phyloP scores from a whole-genome alignment of 37 sponge, comb jelly and placozoan species.

The Chondrosia reniformis region DNA sequence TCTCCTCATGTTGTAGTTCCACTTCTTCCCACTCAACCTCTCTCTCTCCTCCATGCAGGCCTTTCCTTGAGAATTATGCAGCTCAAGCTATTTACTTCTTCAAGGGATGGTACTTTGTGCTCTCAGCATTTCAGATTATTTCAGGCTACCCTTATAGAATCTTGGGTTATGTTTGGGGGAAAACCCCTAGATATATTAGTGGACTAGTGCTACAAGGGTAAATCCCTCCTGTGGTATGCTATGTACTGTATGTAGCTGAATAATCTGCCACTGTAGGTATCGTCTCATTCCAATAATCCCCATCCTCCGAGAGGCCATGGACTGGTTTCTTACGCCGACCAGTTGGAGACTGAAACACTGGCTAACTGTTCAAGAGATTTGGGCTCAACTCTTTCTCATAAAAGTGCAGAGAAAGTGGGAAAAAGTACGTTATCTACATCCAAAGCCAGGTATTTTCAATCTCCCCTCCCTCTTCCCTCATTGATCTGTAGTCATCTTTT shows the following conservation, averaged over 20 bases:
- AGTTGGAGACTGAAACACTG: constrained; percentile 55
- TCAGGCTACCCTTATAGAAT: constrained; percentile 66
- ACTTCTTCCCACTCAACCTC: background rate
- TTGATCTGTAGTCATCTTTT: no score
- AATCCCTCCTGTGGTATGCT: background rate
- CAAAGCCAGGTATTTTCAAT: background rate
- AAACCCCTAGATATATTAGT: background rate
- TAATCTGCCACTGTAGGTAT: constrained; percentile 26
- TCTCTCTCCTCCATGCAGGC: constrained; percentile 25
- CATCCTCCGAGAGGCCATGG: constrained; percentile 74
- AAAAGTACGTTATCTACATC: constrained; percentile 32
- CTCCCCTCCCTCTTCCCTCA: no score
- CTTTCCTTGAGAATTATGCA: constrained; percentile 61
- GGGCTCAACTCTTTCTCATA: constrained; percentile 53
- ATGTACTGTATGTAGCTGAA: no score
- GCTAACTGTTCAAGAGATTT: constrained; percentile 85
- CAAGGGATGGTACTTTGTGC: constrained; percentile 73
- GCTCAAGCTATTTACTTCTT: constrained; percentile 80
- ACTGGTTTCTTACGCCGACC: constrained; percentile 83
- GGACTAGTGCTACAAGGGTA: constrained; percentile 18
- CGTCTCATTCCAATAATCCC: constrained; percentile 73
- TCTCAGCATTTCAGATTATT: constrained; percentile 65
- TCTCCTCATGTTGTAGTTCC: no score
- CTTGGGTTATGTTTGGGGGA: constrained; percentile 43
- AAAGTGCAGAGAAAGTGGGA: constrained; percentile 54